Evolutionary conservation across 53 echinoderm and acorn worm genomes (phyloP).

Genomic region (Astropecten irregularis): DNA sequence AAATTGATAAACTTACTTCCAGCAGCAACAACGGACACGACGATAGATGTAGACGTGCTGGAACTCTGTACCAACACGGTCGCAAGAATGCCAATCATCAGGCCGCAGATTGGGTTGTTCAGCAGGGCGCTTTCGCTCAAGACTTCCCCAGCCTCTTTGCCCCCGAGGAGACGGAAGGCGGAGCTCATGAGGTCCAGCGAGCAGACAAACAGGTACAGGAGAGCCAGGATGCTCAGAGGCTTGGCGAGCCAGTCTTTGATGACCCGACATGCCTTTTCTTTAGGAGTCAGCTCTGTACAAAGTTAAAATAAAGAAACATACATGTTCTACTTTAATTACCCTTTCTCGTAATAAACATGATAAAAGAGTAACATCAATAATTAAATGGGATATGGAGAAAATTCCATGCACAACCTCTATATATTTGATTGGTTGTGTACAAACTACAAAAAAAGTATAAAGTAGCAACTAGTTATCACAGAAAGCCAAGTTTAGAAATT

Average conservation of each 20-base stretch:
- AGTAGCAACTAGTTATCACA: too few relatives aligned
- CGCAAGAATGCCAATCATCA: conserved; percentile 87
- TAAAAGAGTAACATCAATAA: background rate
- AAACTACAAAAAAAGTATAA: too few relatives aligned
- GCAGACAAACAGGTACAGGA: conserved; percentile 98
- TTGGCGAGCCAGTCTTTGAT: conserved; percentile 71
- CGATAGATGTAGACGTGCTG: conserved; percentile 85
- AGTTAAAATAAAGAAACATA: background rate
- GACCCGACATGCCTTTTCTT: conserved; percentile 60
- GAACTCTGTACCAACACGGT: conserved; percentile 87
- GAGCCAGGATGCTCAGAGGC: conserved; percentile 74
- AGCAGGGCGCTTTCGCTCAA: conserved; percentile 67
- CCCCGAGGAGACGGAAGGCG: conserved; percentile 97
- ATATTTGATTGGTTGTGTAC: too few relatives aligned
- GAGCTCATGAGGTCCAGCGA: conserved; percentile 98
- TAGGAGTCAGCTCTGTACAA: conserved; percentile 68
- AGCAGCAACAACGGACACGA: conserved; percentile 82
- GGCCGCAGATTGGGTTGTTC: conserved; percentile 84
- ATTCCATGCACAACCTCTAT: too few relatives aligned
- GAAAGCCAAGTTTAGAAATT: too few relatives aligned
- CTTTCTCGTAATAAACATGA: too few relatives aligned
- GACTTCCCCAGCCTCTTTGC: conserved; percentile 88
- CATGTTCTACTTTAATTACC: too few relatives aligned
- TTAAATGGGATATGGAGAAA: background rate
- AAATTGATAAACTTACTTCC: conserved; percentile 84